Conservation (phyloP, 1,140 invertebrate genomes). For the Caenorhabditis brenneri region DNA sequence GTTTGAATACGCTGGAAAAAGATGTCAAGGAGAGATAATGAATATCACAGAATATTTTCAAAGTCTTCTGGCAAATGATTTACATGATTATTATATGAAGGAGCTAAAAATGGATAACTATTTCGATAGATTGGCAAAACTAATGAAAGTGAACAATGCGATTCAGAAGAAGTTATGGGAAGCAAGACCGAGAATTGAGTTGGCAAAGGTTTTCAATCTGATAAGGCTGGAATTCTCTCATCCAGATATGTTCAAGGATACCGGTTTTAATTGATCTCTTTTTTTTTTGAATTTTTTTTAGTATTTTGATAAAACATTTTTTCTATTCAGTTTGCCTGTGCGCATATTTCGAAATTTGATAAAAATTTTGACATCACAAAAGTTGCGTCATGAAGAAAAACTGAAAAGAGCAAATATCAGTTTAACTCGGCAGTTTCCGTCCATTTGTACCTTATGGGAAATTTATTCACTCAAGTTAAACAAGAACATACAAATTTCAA, state of each 20-base stretch:
- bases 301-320: too few species aligned
- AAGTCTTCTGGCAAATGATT: background rate
- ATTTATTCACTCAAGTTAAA: too few species aligned
- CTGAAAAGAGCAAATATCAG: too few species aligned
- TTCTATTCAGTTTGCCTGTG: too few species aligned
- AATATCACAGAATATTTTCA: background rate
- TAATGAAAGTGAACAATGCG: conserved; percentile 13
- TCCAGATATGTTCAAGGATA: background rate
- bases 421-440: too few species aligned
- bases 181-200: background rate
- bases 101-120: background rate
- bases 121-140: background rate
- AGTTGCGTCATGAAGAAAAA: too few species aligned
- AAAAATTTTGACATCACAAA: too few species aligned
- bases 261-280: background rate
- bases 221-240: conserved; percentile 2
- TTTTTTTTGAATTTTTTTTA: background rate
- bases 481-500: too few species aligned
- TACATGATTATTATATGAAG: background rate
- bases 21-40: background rate
- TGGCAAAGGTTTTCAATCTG: background rate
- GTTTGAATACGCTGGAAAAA: background rate
- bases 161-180: conserved; percentile 4
- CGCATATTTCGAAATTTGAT: too few species aligned
- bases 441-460: too few species aligned